Conservation (phyloP, 1,140 invertebrate genomes). For the Diploscapter pachys region DNA sequence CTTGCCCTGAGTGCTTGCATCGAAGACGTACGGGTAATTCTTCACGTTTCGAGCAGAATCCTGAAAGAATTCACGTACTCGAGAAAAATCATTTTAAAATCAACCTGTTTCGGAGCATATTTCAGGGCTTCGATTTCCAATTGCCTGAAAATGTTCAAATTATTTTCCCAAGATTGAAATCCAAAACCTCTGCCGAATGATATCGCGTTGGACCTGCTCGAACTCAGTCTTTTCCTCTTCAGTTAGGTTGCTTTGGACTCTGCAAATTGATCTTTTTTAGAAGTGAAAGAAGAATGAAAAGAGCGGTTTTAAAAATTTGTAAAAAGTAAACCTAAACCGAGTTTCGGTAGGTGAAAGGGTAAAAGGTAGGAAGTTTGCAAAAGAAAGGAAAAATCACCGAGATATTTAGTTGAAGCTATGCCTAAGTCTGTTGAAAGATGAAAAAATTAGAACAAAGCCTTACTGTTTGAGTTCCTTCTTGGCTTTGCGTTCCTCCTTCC, state of each 20-base stretch:
- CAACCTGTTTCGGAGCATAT: slow-evolving; percentile 15
- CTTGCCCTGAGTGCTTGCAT: slow-evolving; percentile 70
- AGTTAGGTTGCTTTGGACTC: slow-evolving; percentile 39
- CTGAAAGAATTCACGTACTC: neutral
- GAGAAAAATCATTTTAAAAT: too few relatives aligned
- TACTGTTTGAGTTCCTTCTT: slow-evolving; percentile 66
- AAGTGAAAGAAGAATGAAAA: slow-evolving; percentile 5
- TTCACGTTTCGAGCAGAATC: slow-evolving; percentile 17
- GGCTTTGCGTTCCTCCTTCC: slow-evolving; percentile 82
- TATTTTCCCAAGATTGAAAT: neutral
- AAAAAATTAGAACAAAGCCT: neutral
- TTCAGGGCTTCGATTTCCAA: slow-evolving; percentile 27
- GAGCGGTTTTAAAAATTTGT: neutral
- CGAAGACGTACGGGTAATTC: slow-evolving; percentile 53
- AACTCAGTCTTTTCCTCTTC: slow-evolving; percentile 62
- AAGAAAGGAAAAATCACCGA: too few relatives aligned
- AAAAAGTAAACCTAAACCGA: too few relatives aligned
- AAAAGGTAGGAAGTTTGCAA: too few relatives aligned
- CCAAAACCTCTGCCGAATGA: slow-evolving; percentile 66
- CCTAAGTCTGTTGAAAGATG: too few relatives aligned
- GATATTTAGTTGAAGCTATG: too few relatives aligned
- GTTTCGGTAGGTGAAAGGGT: too few relatives aligned
- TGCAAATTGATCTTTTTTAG: neutral
- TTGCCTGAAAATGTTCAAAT: slow-evolving; percentile 19
- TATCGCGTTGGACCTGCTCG: slow-evolving; percentile 60